Conservation (phyloP, 2,888 invertebrate genomes). For the Syritta pipiens region DNA sequence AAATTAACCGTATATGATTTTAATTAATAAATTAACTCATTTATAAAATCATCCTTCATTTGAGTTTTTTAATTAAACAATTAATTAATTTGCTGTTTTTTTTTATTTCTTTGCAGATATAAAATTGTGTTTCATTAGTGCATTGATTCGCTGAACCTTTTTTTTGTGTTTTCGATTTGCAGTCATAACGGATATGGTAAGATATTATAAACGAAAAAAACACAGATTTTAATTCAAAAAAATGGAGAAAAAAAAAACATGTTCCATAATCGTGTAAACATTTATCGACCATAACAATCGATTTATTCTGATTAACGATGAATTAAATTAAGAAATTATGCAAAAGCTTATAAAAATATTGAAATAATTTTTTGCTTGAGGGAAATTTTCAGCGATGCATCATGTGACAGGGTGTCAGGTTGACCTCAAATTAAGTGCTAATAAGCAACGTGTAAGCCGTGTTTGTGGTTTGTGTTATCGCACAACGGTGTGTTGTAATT, state of each 20-base stretch:
- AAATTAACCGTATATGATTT: slow-evolving; percentile 1
- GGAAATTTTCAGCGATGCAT: no score
- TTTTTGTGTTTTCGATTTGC: no score
- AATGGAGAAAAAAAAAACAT: no score
- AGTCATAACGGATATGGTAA: slow-evolving; percentile 34
- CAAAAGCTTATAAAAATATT: neutral
- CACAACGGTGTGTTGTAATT: no score
- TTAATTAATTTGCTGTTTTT: neutral
- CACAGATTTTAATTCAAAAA: no score
- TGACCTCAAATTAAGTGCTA: no score
- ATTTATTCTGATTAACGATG: neutral
- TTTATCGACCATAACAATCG: neutral
- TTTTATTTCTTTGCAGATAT: slow-evolving; percentile 32
- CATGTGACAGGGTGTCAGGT: no score
- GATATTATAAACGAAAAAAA: no score
- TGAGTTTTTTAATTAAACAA: slow-evolving; percentile 1
- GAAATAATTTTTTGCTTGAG: no score
- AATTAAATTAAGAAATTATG: neutral
- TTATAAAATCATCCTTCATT: slow-evolving; percentile 18
- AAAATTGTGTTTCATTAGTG: neutral
- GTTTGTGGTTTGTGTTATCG: no score
- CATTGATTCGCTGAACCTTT: slow-evolving; percentile 8
- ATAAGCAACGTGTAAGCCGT: no score
- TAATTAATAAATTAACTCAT: slow-evolving; percentile 19
- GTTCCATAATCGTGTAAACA: neutral